Evolutionary conservation across 2,888 invertebrate genomes (phyloP), one percentile per base, ranked within the genome.

Genomic region (Ochropleura plecta): DNA sequence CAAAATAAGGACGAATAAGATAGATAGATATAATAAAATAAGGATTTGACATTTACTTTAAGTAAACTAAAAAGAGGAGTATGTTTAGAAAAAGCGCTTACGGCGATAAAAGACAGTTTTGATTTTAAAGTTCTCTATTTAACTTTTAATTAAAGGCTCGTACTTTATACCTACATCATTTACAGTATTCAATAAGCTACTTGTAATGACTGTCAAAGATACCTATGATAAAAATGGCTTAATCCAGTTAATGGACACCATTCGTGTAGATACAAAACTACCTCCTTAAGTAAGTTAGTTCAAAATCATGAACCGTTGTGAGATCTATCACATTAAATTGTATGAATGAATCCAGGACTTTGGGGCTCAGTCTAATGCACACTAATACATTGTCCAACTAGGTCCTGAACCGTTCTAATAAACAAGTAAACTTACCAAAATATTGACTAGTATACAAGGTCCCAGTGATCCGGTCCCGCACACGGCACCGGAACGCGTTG

Each of bases 401-500:
- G 42, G 1, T 53, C 20, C 12, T 14, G 16, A 73, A 51, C 16
- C 3, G 16, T 16, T 42, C 3, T n/a, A 46, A 12, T 5, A 63
- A 55, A 53, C 10, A 60, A 53, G n/a, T 1, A 5, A 16, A 75
- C 94, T 97, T 94, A 94, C 98, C 98, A 86, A 97, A 97, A 93
- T 97, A 97, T 88, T 97, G 97, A 92, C 98, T 98, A 87, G 97
- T 96, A 93, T 97, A 97, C 78, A 97, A 96, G 89, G 97, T 97
- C 84, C 97, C 98, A 81, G 98, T 98, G 88, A 98, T 96, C 86
- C 98, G 97, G 96, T 98, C 98, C 76, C 98, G 97, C 40, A 98
- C 98, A 73, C 98, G 97, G 94, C 99, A 99, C 83, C 98, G 97
- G 95, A 98, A 99, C 86, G 97, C 97, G 91, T 97, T 98, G 95